Percentiles rank a stretch among this genome's conserved stretches.
Evolutionary conservation across 2,113 vertebrate genomes (phyloP).

Genomic region (Fukomys damarensis): DNA sequence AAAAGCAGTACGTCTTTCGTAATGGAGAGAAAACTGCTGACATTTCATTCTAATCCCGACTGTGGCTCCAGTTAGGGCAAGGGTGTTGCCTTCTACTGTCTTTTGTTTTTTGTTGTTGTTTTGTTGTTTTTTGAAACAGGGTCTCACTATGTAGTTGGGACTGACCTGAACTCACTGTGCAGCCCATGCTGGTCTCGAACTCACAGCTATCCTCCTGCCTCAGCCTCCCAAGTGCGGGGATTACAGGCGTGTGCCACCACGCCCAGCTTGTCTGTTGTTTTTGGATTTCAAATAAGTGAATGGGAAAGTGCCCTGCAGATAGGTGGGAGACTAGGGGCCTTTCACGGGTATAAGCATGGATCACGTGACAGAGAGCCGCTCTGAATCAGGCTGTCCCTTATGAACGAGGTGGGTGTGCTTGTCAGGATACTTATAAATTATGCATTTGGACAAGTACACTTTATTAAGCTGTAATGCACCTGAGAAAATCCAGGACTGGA

Average conservation of each 20-base stretch:
- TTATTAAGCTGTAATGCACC: neutral
- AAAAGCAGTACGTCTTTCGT: conserved; percentile 6
- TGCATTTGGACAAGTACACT: neutral
- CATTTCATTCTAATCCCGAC: neutral
- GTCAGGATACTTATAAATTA: neutral
- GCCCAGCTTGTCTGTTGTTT: neutral
- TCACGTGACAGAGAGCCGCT: neutral
- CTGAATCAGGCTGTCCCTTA: neutral
- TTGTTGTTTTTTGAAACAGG: too few relatives aligned
- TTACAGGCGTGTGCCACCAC: too few relatives aligned
- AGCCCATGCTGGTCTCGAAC: too few relatives aligned
- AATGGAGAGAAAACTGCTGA: neutral
- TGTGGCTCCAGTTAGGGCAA: neutral
- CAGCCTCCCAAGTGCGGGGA: too few relatives aligned
- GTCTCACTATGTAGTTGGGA: too few relatives aligned
- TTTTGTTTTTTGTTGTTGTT: too few relatives aligned
- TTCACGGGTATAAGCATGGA: neutral
- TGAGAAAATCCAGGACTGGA: neutral
- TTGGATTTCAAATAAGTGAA: neutral
- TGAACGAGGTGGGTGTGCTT: neutral
- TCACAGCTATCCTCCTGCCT: too few relatives aligned
- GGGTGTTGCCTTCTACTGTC: neutral
- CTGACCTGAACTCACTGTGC: too few relatives aligned
- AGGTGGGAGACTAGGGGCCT: neutral
- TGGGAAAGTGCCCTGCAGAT: neutral